Conservation (phyloP, 2,797 vertebrate genomes). For the Menidia menidia region DNA sequence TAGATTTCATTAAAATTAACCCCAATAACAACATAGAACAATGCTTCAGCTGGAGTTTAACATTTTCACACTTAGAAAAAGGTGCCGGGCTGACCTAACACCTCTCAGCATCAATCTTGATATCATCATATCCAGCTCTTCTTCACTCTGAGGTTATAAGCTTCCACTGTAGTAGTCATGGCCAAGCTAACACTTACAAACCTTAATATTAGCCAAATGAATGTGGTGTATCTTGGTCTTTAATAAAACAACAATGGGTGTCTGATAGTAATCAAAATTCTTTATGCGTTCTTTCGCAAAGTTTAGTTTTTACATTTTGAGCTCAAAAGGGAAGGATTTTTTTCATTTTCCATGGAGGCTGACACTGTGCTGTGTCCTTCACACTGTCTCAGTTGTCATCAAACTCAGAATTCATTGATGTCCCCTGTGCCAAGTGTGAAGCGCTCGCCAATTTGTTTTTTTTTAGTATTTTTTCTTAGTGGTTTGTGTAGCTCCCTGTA, state of each 20-base stretch:
- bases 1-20: no score
- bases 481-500: background rate
- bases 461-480: background rate
- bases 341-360: background rate
- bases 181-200: background rate
- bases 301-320: background rate
- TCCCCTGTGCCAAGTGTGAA: background rate
- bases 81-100: background rate
- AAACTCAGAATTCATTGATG: background rate
- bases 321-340: background rate
- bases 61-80: no score
- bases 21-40: no score
- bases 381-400: background rate
- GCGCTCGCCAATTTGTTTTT: background rate
- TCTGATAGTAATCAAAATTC: background rate
- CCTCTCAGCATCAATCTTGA: background rate
- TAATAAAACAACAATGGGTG: background rate
- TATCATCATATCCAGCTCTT: background rate
- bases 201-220: background rate
- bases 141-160: background rate
- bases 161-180: background rate
- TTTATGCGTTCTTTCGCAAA: background rate
- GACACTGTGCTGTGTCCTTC: background rate
- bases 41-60: no score
- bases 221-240: background rate